Base-by-base conservation (phyloP, 2,113 vertebrate species). In the Dolichallabes microphthalmus region DNA sequence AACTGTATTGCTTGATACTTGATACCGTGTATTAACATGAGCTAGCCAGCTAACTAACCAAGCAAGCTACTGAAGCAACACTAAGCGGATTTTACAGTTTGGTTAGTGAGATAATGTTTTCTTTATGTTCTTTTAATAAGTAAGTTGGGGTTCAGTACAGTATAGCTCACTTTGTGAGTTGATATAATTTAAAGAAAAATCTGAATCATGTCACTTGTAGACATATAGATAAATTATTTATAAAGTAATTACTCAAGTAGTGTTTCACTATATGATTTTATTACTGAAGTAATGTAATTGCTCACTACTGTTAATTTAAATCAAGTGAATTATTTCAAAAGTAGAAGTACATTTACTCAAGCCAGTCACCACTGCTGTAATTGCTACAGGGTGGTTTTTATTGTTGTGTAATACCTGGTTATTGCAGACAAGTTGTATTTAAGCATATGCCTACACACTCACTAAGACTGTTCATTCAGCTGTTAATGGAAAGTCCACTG, bases 331-430 rank as follows among this genome's bases (percentile, higher is more conserved):
- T 63, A 63, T 63, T 77, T 30, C 14, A 57, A 32, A n/a, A 58
- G 19, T 30, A 55, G 75, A 27, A 35, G 25, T 80, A 60, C 58
- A 61, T 69, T 39, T 45, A 45, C 19, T 20, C 39, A 74, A 13
- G 39, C n/a, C 35, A 74, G 20, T 74, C 9, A 71, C 17, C 32
- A 39, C 32, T 39, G 35, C 20, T 80, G 79, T 64, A 85, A 85
- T 80, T 80, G 64, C 63, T 69, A 50, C 53, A 68, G 30, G 52
- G 52, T 55, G 61, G 2, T 79, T 85, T 85, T 80, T 85, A 71
- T 69, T 80, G 52, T 80, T 52, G 45, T 71, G 76, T 63, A 85
- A 85, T 69, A 85, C 80, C 25, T n/a, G 76, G 32, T 80, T 80
- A 55, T 85, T 78, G 50, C 60, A 68, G 50, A 78, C 61, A 35